phyloP scores from a whole-genome alignment of 2,113 vertebrate genomes.

The Brienomyrus brachyistius region DNA sequence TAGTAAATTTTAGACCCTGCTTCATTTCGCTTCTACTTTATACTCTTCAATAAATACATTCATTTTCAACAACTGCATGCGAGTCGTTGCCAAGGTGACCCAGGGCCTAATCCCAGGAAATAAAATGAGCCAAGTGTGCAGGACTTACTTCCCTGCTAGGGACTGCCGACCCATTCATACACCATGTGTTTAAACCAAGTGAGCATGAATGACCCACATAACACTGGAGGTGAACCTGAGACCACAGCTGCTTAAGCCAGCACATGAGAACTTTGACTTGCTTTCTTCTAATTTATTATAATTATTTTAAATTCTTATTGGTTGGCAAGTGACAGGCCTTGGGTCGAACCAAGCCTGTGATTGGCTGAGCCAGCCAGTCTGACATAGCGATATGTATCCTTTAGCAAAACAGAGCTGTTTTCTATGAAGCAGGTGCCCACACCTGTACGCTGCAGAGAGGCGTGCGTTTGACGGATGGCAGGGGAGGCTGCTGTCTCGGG shows the following conservation, averaged over 20 bases:
- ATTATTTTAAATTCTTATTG: neutral
- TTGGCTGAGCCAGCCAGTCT: neutral
- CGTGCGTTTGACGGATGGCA: slow-evolving; percentile 20
- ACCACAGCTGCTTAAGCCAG: neutral
- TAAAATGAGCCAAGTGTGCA: neutral
- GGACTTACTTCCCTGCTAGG: neutral
- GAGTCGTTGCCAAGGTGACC: neutral
- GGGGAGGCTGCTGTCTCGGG: slow-evolving; percentile 17
- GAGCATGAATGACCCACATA: neutral
- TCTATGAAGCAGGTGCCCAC: neutral
- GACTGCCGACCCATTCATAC: neutral
- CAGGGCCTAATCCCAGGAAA: neutral
- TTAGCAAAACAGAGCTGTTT: neutral
- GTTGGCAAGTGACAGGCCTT: neutral
- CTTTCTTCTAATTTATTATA: neutral
- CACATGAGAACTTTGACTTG: neutral
- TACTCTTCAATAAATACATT: neutral
- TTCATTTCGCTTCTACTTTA: neutral
- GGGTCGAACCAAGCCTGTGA: neutral
- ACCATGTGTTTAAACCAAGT: neutral
- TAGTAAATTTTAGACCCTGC: neutral
- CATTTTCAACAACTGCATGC: neutral
- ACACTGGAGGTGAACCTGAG: neutral
- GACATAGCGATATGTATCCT: neutral
- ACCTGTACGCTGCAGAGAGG: slow-evolving; percentile 15